Conservation (phyloP, 1,140 invertebrate genomes). For the Neodiprion fabricii region DNA sequence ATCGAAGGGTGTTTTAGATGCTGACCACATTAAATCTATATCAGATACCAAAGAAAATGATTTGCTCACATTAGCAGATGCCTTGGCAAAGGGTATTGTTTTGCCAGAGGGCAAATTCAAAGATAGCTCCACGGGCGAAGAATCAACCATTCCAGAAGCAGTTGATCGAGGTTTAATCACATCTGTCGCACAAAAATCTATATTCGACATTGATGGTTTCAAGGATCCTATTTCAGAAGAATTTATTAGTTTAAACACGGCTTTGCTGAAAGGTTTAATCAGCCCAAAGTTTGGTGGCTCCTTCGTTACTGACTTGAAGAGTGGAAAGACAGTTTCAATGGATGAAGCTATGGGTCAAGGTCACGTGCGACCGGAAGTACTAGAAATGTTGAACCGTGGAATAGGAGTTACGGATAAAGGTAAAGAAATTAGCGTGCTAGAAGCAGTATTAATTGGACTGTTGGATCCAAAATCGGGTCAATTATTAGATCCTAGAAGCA, state of each 20-base stretch:
- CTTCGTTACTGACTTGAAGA: conserved; percentile 76
- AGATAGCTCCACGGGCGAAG: conserved; percentile 74
- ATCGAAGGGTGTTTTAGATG: conserved; percentile 83
- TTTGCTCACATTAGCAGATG: conserved; percentile 83
- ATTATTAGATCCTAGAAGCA: conserved; percentile 78
- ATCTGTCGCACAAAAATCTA: conserved; percentile 84
- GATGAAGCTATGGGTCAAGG: conserved; percentile 71
- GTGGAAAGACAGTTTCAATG: conserved; percentile 76
- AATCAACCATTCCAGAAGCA: conserved; percentile 79
- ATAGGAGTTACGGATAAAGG: conserved; percentile 81
- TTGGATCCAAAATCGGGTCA: conserved; percentile 88
- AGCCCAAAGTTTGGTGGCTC: conserved; percentile 75
- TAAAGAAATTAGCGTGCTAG: conserved; percentile 80
- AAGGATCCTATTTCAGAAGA: conserved; percentile 82
- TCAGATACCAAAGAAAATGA: conserved; percentile 80
- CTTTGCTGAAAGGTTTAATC: conserved; percentile 79
- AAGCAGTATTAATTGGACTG: conserved; percentile 82
- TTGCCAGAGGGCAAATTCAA: conserved; percentile 74
- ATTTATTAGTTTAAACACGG: conserved; percentile 86
- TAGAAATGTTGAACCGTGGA: conserved; percentile 82
- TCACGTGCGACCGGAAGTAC: conserved; percentile 76
- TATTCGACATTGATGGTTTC: conserved; percentile 92
- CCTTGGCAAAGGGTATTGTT: conserved; percentile 80
- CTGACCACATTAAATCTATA: conserved; percentile 81
- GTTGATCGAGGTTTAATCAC: conserved; percentile 87